Conservation (phyloP, 2,797 vertebrate genomes). For the Halcyon leucocephala region DNA sequence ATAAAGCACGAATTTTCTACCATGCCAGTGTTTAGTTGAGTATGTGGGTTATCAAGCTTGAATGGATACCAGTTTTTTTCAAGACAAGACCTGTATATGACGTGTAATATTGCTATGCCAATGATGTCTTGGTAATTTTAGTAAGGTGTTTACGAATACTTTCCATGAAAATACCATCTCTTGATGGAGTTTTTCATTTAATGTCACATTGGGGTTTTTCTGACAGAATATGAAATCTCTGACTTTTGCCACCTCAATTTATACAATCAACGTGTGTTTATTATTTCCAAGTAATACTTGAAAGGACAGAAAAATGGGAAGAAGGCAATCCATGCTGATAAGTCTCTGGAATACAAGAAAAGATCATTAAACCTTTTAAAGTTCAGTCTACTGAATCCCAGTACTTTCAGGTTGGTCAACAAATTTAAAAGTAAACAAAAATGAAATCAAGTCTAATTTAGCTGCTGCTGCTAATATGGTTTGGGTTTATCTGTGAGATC, state of each 20-base stretch:
- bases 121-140: background rate
- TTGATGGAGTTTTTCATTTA: background rate
- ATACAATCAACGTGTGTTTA: background rate
- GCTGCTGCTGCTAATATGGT: background rate
- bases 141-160: background rate
- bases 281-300: constrained; percentile 1
- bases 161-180: background rate
- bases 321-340: background rate
- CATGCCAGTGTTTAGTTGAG: background rate
- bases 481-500: background rate
- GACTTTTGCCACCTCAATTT: background rate
- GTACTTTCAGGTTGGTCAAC: background rate
- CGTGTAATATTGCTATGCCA: background rate
- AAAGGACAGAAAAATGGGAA: background rate
- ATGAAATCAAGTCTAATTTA: background rate
- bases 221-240: background rate
- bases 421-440: background rate
- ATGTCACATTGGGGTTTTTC: background rate
- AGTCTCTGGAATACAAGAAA: background rate
- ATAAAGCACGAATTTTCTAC: background rate
- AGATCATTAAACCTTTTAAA: background rate
- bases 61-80: background rate
- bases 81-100: background rate
- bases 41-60: background rate
- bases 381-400: background rate